phyloP scores from a whole-genome alignment of 2,888 invertebrate species.

The Loripinus fragilis region DNA sequence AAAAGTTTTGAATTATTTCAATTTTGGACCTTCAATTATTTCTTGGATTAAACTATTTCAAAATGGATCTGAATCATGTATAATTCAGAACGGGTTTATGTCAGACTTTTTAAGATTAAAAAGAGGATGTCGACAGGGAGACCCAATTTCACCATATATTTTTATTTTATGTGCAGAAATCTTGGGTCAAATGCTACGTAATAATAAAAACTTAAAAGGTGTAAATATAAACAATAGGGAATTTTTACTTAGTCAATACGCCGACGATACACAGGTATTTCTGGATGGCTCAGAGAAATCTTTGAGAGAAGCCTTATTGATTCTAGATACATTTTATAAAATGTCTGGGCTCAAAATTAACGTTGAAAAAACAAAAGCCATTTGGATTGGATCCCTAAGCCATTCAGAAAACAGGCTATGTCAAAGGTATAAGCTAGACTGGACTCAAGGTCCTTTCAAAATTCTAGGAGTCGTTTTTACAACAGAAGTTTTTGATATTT shows the following conservation, averaged over 20 bases:
- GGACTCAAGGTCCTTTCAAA: neutral
- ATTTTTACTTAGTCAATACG: neutral
- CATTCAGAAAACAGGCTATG: neutral
- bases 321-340: neutral
- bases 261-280: neutral
- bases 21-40: neutral
- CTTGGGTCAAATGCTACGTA: neutral
- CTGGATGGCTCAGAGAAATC: neutral
- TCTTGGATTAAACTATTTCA: conserved; percentile 1
- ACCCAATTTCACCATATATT: neutral
- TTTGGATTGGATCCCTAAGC: neutral
- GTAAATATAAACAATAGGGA: neutral
- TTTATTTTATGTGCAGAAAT: neutral
- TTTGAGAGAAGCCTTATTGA: neutral
- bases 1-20: neutral
- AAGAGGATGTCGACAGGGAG: neutral
- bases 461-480: neutral
- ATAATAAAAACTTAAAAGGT: neutral
- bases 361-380: neutral
- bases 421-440: neutral
- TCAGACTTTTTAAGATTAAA: neutral
- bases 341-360: conserved; percentile 1
- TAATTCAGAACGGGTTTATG: conserved; percentile 12
- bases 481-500: neutral
- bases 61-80: neutral